Conservation (phyloP, 1,140 invertebrate species). For the Sitophilus oryzae region DNA sequence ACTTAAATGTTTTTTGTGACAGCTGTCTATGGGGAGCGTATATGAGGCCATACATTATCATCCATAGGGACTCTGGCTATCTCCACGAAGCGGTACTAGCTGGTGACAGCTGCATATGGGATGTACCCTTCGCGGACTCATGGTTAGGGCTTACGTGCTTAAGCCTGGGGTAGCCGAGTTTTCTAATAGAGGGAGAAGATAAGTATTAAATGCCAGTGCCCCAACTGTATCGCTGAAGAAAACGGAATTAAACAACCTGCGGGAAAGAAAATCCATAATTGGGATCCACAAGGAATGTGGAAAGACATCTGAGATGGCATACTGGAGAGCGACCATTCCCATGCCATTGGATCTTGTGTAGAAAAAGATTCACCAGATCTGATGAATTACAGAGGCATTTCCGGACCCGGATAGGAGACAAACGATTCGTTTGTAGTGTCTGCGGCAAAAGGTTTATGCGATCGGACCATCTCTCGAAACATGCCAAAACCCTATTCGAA, state of each 20-base stretch:
- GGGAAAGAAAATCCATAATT: too few species aligned
- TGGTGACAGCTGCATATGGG: constrained; percentile 37
- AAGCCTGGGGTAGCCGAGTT: too few species aligned
- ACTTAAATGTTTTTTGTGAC: too few species aligned
- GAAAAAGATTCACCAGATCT: constrained; percentile 81
- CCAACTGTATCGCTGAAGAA: constrained; percentile 64
- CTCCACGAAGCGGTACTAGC: constrained; percentile 36
- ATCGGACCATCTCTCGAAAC: constrained; percentile 80
- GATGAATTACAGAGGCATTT: constrained; percentile 81
- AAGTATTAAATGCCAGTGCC: too few species aligned
- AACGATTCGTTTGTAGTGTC: constrained; percentile 66
- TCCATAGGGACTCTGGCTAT: constrained; percentile 39
- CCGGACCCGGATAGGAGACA: constrained; percentile 77
- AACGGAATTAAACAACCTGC: constrained; percentile 58
- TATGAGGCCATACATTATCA: constrained; percentile 38
- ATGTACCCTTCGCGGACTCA: constrained; percentile 16
- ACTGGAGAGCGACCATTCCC: constrained; percentile 69
- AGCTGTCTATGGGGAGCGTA: constrained; percentile 32
- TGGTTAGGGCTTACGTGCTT: constrained; percentile 32
- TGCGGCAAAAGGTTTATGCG: constrained; percentile 77
- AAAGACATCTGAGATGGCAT: too few species aligned
- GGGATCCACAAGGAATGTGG: too few species aligned
- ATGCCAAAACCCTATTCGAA: constrained; percentile 66
- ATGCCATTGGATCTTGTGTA: constrained; percentile 78
- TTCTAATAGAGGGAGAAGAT: too few species aligned